phyloP scores from a whole-genome alignment of 2,797 vertebrate genomes.

The Eleutherodactylus coqui region DNA sequence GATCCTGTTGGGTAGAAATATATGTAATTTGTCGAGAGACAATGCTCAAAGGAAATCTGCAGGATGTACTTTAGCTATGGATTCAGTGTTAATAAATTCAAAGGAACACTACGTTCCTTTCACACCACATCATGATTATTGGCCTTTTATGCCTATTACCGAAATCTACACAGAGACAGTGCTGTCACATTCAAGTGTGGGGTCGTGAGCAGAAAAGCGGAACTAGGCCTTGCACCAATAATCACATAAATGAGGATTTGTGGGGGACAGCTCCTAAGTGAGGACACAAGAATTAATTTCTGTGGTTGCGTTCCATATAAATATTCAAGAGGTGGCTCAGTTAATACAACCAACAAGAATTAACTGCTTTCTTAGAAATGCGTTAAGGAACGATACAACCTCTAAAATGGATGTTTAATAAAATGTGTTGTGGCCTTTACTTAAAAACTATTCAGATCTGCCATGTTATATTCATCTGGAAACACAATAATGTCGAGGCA shows the following conservation, averaged over 20 bases:
- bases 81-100: constrained; percentile 57
- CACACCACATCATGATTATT: constrained; percentile 63
- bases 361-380: background rate
- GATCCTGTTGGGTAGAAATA: constrained; percentile 2
- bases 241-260: constrained; percentile 58
- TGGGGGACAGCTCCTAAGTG: constrained; percentile 53
- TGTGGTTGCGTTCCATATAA: constrained; percentile 30
- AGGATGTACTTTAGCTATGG: constrained; percentile 33
- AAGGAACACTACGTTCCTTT: constrained; percentile 57
- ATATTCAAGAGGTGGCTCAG: constrained; percentile 14
- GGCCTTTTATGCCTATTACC: constrained; percentile 62
- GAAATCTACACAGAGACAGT: constrained; percentile 57
- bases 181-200: constrained; percentile 60
- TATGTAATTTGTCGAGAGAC: constrained; percentile 17
- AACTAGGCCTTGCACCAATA: constrained; percentile 59
- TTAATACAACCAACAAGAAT: background rate
- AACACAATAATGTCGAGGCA: background rate
- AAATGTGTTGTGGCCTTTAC: background rate
- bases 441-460: background rate
- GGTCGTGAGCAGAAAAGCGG: constrained; percentile 60
- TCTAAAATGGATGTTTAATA: background rate
- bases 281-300: constrained; percentile 50
- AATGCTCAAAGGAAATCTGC: constrained; percentile 35
- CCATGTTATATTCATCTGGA: constrained; percentile 12
- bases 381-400: background rate